phyloP scores from a whole-genome alignment of 2,888 invertebrate species.

The Hyalella azteca region DNA sequence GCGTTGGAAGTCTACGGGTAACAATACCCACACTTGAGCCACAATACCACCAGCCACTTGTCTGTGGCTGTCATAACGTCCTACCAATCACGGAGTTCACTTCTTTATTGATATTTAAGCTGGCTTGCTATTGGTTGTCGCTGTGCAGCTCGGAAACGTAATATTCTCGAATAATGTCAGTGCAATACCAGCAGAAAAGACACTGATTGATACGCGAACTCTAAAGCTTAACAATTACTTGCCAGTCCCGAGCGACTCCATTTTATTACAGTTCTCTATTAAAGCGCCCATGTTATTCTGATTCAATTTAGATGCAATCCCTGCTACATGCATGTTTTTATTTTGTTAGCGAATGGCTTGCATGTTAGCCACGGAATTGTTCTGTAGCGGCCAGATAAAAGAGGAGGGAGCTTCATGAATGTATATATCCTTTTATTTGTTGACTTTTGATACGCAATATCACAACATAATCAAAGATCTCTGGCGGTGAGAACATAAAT shows the following conservation, averaged over 20 bases:
- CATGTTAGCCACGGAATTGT: constrained; percentile 1
- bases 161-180: constrained; percentile 25
- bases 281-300: constrained; percentile 32
- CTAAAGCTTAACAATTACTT: constrained; percentile 27
- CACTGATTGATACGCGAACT: constrained; percentile 30
- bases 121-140: constrained; percentile 12
- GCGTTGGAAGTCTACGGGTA: neutral
- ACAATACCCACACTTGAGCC: neutral
- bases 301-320: constrained; percentile 36
- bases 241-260: constrained; percentile 17
- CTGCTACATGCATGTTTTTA: constrained; percentile 32
- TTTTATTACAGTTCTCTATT: constrained; percentile 25
- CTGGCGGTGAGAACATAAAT: too few relatives aligned
- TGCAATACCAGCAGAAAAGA: constrained; percentile 23
- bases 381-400: neutral
- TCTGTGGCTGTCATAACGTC: neutral
- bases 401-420: neutral
- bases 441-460: constrained; percentile 21
- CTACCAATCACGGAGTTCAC: constrained; percentile 12
- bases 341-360: neutral
- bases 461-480: too few relatives aligned
- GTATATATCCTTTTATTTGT: neutral
- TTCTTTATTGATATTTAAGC: constrained; percentile 37
- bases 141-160: constrained; percentile 17
- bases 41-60: constrained; percentile 24